Conservation (phyloP, 1,140 invertebrate genomes). For the Theocolax elegans region DNA sequence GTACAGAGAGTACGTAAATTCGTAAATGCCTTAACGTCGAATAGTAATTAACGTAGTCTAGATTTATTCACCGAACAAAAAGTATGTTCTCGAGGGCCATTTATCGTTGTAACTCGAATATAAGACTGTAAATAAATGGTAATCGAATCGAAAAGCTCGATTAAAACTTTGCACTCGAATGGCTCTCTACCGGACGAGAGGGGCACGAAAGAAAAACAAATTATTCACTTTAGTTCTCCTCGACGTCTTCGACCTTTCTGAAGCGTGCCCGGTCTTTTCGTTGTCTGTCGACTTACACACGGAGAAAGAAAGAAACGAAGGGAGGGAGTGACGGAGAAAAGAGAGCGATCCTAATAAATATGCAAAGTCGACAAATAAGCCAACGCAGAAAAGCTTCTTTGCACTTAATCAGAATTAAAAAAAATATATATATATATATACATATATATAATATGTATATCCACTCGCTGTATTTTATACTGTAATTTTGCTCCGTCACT, state of each 20-base stretch:
- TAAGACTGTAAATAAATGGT: slow-evolving; percentile 49
- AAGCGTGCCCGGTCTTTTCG: slow-evolving; percentile 47
- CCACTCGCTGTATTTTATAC: slow-evolving; percentile 14
- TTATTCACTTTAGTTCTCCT: slow-evolving; percentile 51
- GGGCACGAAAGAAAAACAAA: slow-evolving; percentile 48
- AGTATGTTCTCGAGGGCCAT: background rate
- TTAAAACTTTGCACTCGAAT: slow-evolving; percentile 52
- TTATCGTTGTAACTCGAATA: slow-evolving; percentile 13
- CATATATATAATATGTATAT: background rate
- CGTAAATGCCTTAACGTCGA: slow-evolving; percentile 2
- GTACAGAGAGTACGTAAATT: background rate
- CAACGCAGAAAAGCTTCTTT: slow-evolving; percentile 40
- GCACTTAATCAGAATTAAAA: slow-evolving; percentile 32
- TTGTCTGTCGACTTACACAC: slow-evolving; percentile 51
- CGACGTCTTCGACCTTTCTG: slow-evolving; percentile 35
- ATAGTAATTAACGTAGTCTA: slow-evolving; percentile 14
- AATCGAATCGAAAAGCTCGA: slow-evolving; percentile 52
- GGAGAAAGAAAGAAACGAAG: too few relatives aligned
- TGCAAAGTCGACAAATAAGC: slow-evolving; percentile 58
- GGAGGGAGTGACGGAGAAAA: too few relatives aligned
- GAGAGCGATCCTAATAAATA: slow-evolving; percentile 59
- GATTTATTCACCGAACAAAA: background rate
- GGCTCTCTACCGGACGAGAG: slow-evolving; percentile 35
- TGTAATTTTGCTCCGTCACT: background rate
- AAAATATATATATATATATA: background rate